Evolutionary conservation across 1,140 invertebrate species (phyloP), one percentile per base, ranked within the genome.

Genomic region (Drosophila rufa): DNA sequence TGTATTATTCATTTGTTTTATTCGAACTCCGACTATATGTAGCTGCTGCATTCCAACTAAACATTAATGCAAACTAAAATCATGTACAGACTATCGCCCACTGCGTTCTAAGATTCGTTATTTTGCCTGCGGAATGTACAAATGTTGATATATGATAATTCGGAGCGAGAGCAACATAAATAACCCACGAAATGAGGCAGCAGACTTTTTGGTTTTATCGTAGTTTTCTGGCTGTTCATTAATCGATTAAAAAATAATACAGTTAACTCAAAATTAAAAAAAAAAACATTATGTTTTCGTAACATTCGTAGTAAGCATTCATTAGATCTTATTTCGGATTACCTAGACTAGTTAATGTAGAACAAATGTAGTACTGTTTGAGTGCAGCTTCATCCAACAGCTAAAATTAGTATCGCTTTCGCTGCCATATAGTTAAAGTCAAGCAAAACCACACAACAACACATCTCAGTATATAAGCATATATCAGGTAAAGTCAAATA

Each of bases 61-160:
- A 51, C 25, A 55, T 46, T n/a, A 69, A 38, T 55, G 62, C 62
- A 57, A 70, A 50, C 27, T 59, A n/a, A 51, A 57, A 66, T 51
- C 55, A 75, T 87, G 80, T 89, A 89, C 46, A 87, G 71, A 75
- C 60, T 62, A 61, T 82, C 47, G 50, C 65, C 74, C 77, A 85
- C 81, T 78, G 84, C 80, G 60, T 87, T 87, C 48, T 70, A 67
- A 89, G 57, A 78, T 33, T 78, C 68, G 47, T 78, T 81, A 75
- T 73, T 82, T 73, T 85, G 85, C 85, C 85, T 90, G 85, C 79
- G 85, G 85, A 79, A 89, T 89, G 85, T 66, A 59, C 27, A 59
- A 84, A 47, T 65, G 79, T 67, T 38, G 43, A 76, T 56, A 57
- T 17, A 69, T 51, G 25, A 79, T 55, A 43, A 51, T 60, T 25